phyloP scores from a whole-genome alignment of 2,113 vertebrate species.

The Lethenteron camtschaticum region DNA sequence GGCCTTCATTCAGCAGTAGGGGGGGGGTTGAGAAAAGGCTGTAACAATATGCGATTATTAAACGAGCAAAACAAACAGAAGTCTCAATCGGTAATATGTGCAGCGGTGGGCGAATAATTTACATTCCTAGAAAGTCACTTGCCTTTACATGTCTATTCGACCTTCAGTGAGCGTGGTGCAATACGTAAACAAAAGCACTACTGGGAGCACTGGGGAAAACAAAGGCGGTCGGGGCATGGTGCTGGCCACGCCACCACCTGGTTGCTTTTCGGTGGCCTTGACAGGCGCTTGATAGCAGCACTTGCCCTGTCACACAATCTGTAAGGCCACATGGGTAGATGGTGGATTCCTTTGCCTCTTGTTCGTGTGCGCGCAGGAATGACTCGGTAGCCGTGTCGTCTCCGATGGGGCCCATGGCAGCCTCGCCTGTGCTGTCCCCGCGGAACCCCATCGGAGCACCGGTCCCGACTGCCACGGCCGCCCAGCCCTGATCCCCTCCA shows the following conservation, averaged over 20 bases:
- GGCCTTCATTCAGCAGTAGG: too few relatives aligned
- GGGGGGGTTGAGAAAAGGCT: too few relatives aligned
- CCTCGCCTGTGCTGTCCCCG: slow-evolving; percentile 1
- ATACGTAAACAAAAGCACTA: neutral
- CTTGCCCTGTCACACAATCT: neutral
- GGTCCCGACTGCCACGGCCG: neutral
- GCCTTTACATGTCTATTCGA: too few relatives aligned
- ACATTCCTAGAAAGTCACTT: too few relatives aligned
- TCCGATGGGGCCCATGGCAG: neutral
- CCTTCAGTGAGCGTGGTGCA: neutral
- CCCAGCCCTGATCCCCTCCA: neutral
- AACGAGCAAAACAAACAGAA: too few relatives aligned
- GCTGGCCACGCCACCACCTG: neutral
- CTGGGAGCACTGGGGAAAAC: neutral
- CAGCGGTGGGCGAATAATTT: too few relatives aligned
- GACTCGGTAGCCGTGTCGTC: neutral
- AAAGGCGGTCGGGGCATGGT: neutral
- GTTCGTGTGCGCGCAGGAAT: neutral
- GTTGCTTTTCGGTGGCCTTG: neutral
- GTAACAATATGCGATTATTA: too few relatives aligned
- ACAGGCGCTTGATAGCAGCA: neutral
- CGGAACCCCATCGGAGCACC: slow-evolving; percentile 3
- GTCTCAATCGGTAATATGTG: too few relatives aligned
- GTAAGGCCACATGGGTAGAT: neutral
- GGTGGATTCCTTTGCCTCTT: neutral